A percentile compares a stretch with the other conserved stretches of the same genome.
Conservation (phyloP, 2,797 vertebrate species). For the Leuciscus waleckii region DNA sequence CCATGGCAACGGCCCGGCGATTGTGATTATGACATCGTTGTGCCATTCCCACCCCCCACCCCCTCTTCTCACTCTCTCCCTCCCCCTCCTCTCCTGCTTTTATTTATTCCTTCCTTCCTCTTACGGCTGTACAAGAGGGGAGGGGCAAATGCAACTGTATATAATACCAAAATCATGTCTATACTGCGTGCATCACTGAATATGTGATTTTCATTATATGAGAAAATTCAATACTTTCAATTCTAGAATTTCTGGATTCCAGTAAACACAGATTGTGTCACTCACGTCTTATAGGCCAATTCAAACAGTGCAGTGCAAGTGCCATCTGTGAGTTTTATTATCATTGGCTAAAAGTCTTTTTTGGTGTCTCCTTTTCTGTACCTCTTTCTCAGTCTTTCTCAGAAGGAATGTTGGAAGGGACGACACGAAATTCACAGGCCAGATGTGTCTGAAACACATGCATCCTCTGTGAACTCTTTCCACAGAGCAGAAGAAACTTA, state of each 20-base stretch:
- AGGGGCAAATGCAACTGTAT: neutral
- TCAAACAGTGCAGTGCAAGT: conserved; percentile 16
- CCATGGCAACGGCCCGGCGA: conserved; percentile 63
- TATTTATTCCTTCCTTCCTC: neutral
- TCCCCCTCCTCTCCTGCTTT: neutral
- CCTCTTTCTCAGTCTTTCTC: conserved; percentile 31
- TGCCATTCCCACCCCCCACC: conserved; percentile 28
- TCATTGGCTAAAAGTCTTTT: neutral
- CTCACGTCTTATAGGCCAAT: neutral
- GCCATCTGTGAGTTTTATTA: conserved; percentile 24
- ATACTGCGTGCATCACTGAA: neutral
- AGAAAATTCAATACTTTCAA: neutral
- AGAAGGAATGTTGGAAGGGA: conserved; percentile 33
- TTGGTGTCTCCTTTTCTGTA: conserved; percentile 30
- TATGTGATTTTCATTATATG: neutral
- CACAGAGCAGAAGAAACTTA: neutral
- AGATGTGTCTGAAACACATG: conserved; percentile 51
- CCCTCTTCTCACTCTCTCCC: neutral
- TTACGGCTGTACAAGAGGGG: neutral
- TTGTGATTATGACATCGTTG: conserved; percentile 67
- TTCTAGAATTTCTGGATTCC: neutral
- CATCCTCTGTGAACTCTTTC: conserved; percentile 30
- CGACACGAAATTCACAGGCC: conserved; percentile 40
- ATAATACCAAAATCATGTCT: neutral
- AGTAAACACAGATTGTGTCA: conserved; percentile 16